Evolutionary conservation across 2,797 vertebrate species (phyloP), one percentile per base, ranked within the genome.

Genomic region (Adelosebastes latens): DNA sequence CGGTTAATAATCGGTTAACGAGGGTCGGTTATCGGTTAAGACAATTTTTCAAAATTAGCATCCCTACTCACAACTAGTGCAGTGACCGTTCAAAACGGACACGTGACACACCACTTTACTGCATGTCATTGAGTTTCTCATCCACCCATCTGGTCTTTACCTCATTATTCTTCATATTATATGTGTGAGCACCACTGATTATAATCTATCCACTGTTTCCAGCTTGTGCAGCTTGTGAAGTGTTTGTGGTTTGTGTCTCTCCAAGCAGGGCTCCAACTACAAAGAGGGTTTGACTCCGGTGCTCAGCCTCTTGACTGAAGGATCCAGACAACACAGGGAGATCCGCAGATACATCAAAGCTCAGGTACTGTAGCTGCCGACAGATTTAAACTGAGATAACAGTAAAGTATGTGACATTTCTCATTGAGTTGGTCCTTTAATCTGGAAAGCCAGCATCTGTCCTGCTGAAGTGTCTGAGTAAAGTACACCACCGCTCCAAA

Each of bases 221-320:
- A 76, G 60, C 4, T 68, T 11, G 10, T 65, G 24, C 49, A 63
- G 69, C 72, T 20, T 81, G 67, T 89, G 63, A 87, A 84, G 74
- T 76, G 62, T 76, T 61, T 77, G 42, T 87, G 79, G 24, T 73
- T 61, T 89, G 55, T 89, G 56, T 90, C 82, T 68, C 71, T 90
- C 75, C 74, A 88, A 88, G 73, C 90, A 99, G 99, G 97, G 97
- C 73, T 96, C 96, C 92, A 98, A 98, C 96, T 99, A 97, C 89
- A 98, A 97, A 93, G 99, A 99, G 90, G 97, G 98, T 58, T 92
- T 99, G 88, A 99, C 97, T 81, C 99, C 98, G 16, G 98, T 99
- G 85, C 97, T 99, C 77, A 99, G 97, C 93, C 95, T 99, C 82
- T 91, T 99, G 92, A 99, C 98, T 2, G 97, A 97, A 90, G 97